Percentiles rank a stretch among this genome's conserved stretches.
Evolutionary conservation across 37 sponge, comb jelly and placozoan genomes (phyloP).

Genomic region (Ianthella basta): DNA sequence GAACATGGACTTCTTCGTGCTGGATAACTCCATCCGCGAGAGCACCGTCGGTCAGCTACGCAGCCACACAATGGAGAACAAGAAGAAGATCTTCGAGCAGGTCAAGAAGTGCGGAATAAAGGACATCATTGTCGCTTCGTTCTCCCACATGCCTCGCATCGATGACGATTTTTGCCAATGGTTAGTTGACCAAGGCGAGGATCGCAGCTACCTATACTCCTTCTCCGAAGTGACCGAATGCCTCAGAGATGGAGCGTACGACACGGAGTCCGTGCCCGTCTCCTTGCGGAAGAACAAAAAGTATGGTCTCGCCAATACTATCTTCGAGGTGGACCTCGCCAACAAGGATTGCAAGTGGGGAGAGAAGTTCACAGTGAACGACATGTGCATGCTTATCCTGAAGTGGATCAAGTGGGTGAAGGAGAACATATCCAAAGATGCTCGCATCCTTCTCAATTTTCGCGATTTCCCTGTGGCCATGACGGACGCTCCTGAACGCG

Average conservation of each 20-base stretch:
- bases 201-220: conserved; percentile 53
- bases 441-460: conserved; percentile 69
- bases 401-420: conserved; percentile 66
- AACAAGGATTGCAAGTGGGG: conserved; percentile 49
- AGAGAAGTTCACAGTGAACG: conserved; percentile 54
- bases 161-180: conserved; percentile 75
- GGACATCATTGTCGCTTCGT: conserved; percentile 81
- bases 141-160: conserved; percentile 72
- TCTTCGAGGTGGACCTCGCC: conserved; percentile 78
- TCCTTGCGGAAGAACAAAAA: conserved; percentile 69
- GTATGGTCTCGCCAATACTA: conserved; percentile 57
- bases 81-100: conserved; percentile 66
- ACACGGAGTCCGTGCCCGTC: conserved; percentile 65
- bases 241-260: conserved; percentile 39
- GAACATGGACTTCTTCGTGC: conserved; percentile 73
- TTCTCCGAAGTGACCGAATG: conserved; percentile 80
- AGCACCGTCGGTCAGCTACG: conserved; percentile 87
- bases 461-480: conserved; percentile 80
- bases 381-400: conserved; percentile 58
- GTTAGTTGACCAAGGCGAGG: conserved; percentile 52
- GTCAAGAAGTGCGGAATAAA: conserved; percentile 75
- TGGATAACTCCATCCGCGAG: conserved; percentile 94
- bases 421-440: conserved; percentile 37
- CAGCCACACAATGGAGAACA: conserved; percentile 85
- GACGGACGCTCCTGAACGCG: conserved; percentile 55